Evolutionary conservation across 2,113 vertebrate genomes (phyloP).

Genomic region (Numida meleagris): DNA sequence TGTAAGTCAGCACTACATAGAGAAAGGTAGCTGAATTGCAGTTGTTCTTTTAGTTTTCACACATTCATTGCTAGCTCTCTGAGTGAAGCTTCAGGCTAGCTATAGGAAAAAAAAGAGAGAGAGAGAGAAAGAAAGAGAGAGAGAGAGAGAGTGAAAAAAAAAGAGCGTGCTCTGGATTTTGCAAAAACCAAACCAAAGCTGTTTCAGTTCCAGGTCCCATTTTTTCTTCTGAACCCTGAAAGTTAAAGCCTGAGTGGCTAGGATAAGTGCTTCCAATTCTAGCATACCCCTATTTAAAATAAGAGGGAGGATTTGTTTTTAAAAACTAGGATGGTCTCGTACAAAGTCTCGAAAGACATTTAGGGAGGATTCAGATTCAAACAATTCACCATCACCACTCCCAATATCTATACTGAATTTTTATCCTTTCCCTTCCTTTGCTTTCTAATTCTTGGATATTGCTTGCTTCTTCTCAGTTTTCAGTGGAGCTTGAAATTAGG

Average conservation of each 20-base stretch:
- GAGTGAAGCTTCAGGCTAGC: background rate
- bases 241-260: slow-evolving; percentile 14
- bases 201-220: slow-evolving; percentile 3
- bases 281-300: slow-evolving; percentile 28
- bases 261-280: slow-evolving; percentile 52
- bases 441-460: background rate
- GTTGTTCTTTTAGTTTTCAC: background rate
- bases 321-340: slow-evolving; percentile 1
- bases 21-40: background rate
- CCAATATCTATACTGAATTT: background rate
- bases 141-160: background rate
- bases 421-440: background rate
- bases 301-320: slow-evolving; percentile 44
- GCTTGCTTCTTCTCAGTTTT: slow-evolving; percentile 9
- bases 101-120: background rate
- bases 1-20: background rate
- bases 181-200: slow-evolving; percentile 29
- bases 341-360: slow-evolving; percentile 1
- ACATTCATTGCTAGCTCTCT: background rate
- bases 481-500: slow-evolving; percentile 35
- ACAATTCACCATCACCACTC: background rate
- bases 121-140: background rate
- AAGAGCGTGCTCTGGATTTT: background rate
- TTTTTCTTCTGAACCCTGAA: slow-evolving; percentile 21
- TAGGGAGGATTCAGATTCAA: slow-evolving; percentile 9